Conservation (phyloP, 1,140 invertebrate genomes). For the Chironomus tepperi region DNA sequence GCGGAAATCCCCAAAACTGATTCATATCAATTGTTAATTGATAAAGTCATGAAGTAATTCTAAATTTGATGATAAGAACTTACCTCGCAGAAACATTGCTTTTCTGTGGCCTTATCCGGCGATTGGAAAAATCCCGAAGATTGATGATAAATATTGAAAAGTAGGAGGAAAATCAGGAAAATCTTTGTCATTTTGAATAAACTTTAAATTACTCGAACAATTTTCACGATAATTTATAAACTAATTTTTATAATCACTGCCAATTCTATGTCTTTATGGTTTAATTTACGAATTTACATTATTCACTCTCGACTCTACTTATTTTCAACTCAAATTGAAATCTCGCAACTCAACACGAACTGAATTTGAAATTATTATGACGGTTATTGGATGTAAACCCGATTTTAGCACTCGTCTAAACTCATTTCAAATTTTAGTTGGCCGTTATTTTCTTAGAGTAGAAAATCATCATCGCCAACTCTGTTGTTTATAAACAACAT, state of each 20-base stretch:
- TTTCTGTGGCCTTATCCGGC: background rate
- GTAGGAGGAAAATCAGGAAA: background rate
- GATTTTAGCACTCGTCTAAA: too few species aligned
- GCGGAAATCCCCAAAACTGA: too few species aligned
- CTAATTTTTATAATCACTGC: too few species aligned
- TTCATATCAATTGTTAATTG: too few species aligned
- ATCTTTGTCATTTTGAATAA: background rate
- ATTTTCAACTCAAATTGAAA: background rate
- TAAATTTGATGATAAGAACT: background rate
- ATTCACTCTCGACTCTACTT: background rate
- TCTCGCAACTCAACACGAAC: too few species aligned
- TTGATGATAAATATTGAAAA: background rate
- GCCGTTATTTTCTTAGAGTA: background rate
- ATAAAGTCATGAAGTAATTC: too few species aligned
- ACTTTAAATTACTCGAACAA: background rate
- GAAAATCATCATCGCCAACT: too few species aligned
- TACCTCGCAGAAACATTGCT: conserved; percentile 6
- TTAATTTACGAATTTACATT: background rate
- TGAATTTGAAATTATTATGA: too few species aligned
- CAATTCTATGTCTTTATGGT: background rate
- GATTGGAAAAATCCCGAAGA: background rate
- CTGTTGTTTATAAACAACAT: background rate
- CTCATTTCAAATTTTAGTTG: background rate
- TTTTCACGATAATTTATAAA: background rate
- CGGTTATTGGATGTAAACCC: too few species aligned